Percentiles rank a stretch among this genome's conserved stretches.
Conservation (phyloP, 2,113 vertebrate species). For the Microcebus murinus region DNA sequence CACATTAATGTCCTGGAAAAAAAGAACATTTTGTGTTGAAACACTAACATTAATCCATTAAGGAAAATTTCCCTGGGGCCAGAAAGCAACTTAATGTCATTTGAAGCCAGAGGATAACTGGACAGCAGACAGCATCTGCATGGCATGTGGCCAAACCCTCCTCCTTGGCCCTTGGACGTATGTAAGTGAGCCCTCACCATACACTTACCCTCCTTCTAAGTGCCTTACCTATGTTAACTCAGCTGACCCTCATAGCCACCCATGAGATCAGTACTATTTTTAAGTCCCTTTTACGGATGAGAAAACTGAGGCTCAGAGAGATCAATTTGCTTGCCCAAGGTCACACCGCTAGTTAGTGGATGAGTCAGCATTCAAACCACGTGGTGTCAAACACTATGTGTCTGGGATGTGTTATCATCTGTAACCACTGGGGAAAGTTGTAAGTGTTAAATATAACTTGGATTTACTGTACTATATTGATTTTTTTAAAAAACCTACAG, state of each 20-base stretch:
- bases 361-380: not conserved
- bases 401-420: not conserved
- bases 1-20: not conserved
- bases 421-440: not conserved
- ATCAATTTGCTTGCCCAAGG: not conserved
- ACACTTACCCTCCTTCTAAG: not conserved
- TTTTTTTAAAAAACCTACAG: not conserved
- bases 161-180: not conserved
- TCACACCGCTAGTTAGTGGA: not conserved
- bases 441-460: not conserved
- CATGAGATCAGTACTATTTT: not conserved
- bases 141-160: not conserved
- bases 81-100: not conserved
- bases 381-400: not conserved
- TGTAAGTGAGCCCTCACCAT: not conserved
- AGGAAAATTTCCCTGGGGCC: not conserved
- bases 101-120: not conserved
- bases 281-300: not conserved
- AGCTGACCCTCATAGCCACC: not conserved
- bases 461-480: not conserved
- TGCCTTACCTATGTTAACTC: not conserved
- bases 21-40: not conserved
- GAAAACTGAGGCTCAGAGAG: conserved; percentile 2
- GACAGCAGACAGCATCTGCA: not conserved
- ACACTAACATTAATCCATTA: not conserved